Evolutionary conservation across 2,888 invertebrate genomes (phyloP).

Genomic region (Thereva nobilitata): DNA sequence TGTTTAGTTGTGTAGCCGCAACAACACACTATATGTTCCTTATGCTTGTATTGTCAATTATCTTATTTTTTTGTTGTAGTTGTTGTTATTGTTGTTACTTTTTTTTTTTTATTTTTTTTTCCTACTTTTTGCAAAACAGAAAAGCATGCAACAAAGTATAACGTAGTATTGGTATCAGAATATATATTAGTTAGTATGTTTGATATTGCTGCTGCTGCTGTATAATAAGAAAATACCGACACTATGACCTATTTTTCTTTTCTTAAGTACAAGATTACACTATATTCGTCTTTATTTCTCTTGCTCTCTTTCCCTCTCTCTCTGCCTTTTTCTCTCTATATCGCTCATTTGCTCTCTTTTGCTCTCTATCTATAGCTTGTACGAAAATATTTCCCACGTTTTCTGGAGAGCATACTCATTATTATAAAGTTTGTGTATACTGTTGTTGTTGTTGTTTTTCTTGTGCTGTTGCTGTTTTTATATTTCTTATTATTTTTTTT

Average conservation of each 20-base stretch:
- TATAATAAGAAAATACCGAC: conserved; percentile 39
- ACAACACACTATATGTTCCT: too few species aligned
- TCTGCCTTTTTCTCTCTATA: too few species aligned
- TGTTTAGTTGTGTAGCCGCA: too few species aligned
- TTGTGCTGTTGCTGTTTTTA: conserved; percentile 26
- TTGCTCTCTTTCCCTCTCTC: not conserved
- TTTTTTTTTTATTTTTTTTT: conserved; percentile 29
- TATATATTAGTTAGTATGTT: not conserved
- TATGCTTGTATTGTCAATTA: too few species aligned
- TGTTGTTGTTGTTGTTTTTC: conserved; percentile 12
- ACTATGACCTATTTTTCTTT: conserved; percentile 40
- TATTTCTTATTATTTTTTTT: not conserved
- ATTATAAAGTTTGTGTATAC: conserved; percentile 33
- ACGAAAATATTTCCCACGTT: too few species aligned
- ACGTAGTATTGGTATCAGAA: conserved; percentile 26
- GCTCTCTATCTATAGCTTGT: too few species aligned
- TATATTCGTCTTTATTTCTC: conserved; percentile 25
- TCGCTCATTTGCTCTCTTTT: too few species aligned
- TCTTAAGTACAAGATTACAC: conserved; percentile 25
- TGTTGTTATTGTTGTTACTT: conserved; percentile 16
- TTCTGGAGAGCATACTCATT: conserved; percentile 28
- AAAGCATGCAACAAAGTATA: conserved; percentile 33
- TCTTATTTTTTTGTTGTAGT: conserved; percentile 10
- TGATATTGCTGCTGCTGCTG: conserved; percentile 34
- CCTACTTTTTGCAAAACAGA: not conserved